Percentiles rank a stretch among this genome's conserved stretches.
Evolutionary conservation across 2,113 vertebrate species (phyloP).

Genomic region (Podiceps cristatus): DNA sequence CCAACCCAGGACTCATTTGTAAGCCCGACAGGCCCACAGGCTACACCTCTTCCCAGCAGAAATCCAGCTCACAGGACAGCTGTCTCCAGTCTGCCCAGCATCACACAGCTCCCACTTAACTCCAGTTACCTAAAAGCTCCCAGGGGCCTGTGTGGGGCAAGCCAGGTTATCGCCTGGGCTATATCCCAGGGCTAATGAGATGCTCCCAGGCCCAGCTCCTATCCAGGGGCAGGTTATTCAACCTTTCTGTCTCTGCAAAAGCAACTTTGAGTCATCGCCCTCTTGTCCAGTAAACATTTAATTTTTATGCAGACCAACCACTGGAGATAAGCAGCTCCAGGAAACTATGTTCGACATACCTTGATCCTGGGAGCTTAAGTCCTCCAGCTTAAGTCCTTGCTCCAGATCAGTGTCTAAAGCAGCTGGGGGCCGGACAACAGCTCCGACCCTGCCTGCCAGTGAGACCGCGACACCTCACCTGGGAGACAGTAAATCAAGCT

Average conservation of each 20-base stretch:
- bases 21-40: background rate
- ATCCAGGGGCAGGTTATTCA: background rate
- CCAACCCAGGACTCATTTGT: background rate
- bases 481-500: background rate
- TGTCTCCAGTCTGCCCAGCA: background rate
- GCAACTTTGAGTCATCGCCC: background rate
- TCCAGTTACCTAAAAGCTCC: background rate
- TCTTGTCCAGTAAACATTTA: background rate
- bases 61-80: background rate
- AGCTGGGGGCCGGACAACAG: background rate
- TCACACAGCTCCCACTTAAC: background rate
- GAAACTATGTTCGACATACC: background rate
- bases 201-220: background rate
- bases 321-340: background rate
- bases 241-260: background rate
- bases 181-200: background rate
- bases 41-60: background rate
- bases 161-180: background rate
- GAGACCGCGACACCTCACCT: background rate
- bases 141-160: background rate
- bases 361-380: background rate
- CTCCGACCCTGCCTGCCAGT: background rate
- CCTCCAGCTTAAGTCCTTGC: background rate
- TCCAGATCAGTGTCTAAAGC: background rate
- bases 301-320: rapidly evolving